phyloP scores from a whole-genome alignment of 1,140 invertebrate species.

The Cotesia chilonis region DNA sequence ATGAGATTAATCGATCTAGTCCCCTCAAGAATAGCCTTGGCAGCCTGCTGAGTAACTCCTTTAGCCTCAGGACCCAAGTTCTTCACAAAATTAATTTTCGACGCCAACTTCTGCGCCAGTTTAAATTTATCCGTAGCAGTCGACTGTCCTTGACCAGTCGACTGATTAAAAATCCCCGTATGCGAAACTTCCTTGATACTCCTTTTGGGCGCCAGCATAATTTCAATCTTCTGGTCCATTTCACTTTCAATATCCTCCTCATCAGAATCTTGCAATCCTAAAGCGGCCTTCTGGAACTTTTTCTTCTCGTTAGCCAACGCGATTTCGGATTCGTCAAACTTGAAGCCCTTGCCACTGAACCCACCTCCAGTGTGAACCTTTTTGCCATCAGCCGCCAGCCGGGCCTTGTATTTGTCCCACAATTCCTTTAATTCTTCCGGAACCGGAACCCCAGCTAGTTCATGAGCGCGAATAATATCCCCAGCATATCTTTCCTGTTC shows the following conservation, averaged over 20 bases:
- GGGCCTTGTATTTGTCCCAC: conserved; percentile 89
- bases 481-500: conserved; percentile 93
- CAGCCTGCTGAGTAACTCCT: conserved; percentile 87
- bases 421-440: conserved; percentile 80
- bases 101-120: conserved; percentile 86
- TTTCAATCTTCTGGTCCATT: conserved; percentile 98
- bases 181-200: conserved; percentile 90
- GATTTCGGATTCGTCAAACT: conserved; percentile 98
- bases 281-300: conserved; percentile 96
- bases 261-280: conserved; percentile 95
- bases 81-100: conserved; percentile 88
- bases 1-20: conserved; percentile 77
- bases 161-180: conserved; percentile 45
- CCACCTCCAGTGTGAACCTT: conserved; percentile 93
- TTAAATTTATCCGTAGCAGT: conserved; percentile 86
- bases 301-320: conserved; percentile 95
- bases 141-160: conserved; percentile 52
- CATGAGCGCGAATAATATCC: conserved; percentile 92
- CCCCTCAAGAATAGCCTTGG: conserved; percentile 92
- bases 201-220: conserved; percentile 95
- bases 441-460: conserved; percentile 80
- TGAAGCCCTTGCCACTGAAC: conserved; percentile 98
- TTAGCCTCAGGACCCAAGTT: conserved; percentile 88
- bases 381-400: conserved; percentile 90
- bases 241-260: conserved; percentile 98